Evolutionary conservation across 2,888 invertebrate genomes (phyloP).

Genomic region (Zaprionus lineosus): DNA sequence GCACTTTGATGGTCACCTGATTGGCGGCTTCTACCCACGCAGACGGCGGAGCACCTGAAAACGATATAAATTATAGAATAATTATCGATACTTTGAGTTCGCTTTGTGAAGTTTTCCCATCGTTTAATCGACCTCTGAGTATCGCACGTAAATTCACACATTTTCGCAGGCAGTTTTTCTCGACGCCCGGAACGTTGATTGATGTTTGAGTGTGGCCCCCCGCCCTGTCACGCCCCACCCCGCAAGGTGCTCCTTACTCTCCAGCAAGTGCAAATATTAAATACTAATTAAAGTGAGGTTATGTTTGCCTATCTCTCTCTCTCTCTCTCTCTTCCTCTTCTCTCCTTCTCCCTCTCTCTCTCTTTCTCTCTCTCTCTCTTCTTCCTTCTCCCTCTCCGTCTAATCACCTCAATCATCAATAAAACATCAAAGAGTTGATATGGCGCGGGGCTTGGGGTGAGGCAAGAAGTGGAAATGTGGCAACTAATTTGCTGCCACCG

Average conservation of each 20-base stretch:
- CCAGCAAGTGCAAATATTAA: constrained; percentile 44
- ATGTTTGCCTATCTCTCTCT: not conserved
- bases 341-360: not conserved
- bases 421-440: constrained; percentile 62
- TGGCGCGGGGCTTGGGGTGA: constrained; percentile 13
- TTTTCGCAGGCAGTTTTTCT: not conserved
- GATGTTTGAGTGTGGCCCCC: not conserved
- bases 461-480: constrained; percentile 17
- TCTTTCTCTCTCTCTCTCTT: no score
- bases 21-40: constrained; percentile 22
- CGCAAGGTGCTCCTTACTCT: not conserved
- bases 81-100: no score
- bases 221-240: no score
- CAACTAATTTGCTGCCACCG: constrained; percentile 38
- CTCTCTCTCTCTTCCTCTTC: not conserved
- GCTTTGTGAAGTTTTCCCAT: no score
- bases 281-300: constrained; percentile 44
- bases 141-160: not conserved
- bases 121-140: no score
- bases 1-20: constrained; percentile 23
- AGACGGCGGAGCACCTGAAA: no score
- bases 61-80: no score
- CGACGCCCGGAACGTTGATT: no score
- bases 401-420: constrained; percentile 70
- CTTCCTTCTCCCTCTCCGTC: constrained; percentile 1